Conservation (phyloP, 23 tunicate species). For the Ascidia mentula region DNA sequence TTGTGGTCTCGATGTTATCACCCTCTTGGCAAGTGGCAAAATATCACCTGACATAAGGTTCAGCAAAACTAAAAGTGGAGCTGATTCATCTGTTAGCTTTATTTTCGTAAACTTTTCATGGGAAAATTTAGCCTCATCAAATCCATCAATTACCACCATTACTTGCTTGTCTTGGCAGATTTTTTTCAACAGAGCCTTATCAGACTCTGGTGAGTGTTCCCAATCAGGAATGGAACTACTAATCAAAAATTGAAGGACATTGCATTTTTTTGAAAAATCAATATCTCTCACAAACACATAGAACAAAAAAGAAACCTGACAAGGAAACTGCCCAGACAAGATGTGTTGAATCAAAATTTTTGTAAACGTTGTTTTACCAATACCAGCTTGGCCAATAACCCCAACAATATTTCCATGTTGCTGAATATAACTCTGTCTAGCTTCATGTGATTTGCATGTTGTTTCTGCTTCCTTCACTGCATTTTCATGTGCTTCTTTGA, state of each 20-base stretch:
- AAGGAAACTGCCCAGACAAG: neutral
- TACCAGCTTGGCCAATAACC: neutral
- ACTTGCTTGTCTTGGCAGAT: neutral
- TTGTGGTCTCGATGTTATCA: neutral
- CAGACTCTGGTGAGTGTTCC: neutral
- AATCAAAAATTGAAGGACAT: neutral
- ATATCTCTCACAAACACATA: neutral
- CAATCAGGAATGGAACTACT: neutral
- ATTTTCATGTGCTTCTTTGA: neutral
- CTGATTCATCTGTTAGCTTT: neutral
- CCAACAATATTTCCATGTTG: neutral
- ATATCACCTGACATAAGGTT: neutral
- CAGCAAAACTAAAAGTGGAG: neutral
- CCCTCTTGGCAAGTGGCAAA: neutral
- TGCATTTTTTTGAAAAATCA: neutral
- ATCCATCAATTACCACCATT: neutral
- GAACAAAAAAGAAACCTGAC: neutral
- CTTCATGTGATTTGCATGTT: neutral
- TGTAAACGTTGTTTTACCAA: constrained; percentile 1
- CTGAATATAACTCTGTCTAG: neutral
- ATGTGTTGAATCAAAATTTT: neutral
- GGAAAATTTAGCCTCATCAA: neutral
- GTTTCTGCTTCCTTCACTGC: neutral
- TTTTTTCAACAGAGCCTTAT: neutral
- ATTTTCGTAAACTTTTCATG: neutral